phyloP scores from a whole-genome alignment of 1,140 invertebrate species.

The Charaxes varanes region DNA sequence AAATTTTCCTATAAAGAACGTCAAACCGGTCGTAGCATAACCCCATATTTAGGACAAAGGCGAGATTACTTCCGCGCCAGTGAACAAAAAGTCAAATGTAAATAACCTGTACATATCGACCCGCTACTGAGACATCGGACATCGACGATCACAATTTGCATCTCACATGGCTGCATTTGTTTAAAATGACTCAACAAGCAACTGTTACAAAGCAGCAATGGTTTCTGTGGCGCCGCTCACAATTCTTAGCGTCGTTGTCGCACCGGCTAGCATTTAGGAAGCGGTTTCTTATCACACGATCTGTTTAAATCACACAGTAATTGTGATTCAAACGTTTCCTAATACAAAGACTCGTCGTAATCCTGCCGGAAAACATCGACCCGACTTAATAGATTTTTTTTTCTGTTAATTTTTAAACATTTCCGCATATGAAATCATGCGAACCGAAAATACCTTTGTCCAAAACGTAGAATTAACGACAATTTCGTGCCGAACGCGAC shows the following conservation, averaged over 20 bases:
- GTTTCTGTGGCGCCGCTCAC: conserved; percentile 5
- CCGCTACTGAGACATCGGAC: conserved; percentile 32
- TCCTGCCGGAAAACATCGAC: conserved; percentile 54
- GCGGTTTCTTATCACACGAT: conserved; percentile 46
- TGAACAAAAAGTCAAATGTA: conserved; percentile 68
- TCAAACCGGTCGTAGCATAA: conserved; percentile 20
- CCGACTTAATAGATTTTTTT: conserved; percentile 36
- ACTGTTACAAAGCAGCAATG: conserved; percentile 29
- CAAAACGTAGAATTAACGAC: conserved; percentile 29
- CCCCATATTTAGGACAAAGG: conserved; percentile 50
- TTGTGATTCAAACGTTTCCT: conserved; percentile 48
- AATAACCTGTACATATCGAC: conserved; percentile 58
- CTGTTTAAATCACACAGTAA: conserved; percentile 41
- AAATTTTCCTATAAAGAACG: conserved; percentile 6
- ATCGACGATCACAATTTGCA: conserved; percentile 25
- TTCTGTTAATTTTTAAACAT: conserved; percentile 25
- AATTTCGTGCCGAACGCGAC: conserved; percentile 29
- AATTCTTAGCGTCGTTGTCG: too few species aligned
- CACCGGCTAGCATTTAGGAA: conserved; percentile 36
- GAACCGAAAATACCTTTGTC: conserved; percentile 31
- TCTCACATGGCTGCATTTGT: conserved; percentile 30
- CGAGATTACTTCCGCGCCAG: conserved; percentile 52
- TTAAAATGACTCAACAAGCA: conserved; percentile 9
- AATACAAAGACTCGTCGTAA: conserved; percentile 46
- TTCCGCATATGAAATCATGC: conserved; percentile 65